Conservation (phyloP, 2,797 vertebrate species). For the Acestrorhynchus altus region DNA sequence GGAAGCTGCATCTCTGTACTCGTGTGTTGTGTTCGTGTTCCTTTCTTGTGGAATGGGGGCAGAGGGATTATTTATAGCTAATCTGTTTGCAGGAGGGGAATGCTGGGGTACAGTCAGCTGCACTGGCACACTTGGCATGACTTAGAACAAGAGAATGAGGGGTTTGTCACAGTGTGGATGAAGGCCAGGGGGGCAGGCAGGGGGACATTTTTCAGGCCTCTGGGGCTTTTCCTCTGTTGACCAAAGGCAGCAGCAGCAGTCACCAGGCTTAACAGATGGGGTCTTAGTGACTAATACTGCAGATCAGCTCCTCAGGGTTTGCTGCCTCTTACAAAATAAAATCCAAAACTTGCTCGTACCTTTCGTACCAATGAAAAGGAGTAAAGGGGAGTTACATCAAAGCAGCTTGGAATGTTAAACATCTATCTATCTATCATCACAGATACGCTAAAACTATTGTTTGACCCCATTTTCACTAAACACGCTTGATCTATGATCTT, state of each 20-base stretch:
- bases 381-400: not conserved
- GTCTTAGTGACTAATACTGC: not conserved
- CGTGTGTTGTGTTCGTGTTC: not conserved
- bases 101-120: constrained; percentile 52
- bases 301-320: not conserved
- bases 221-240: constrained; percentile 28
- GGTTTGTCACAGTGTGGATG: constrained; percentile 30
- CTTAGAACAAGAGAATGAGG: constrained; percentile 43
- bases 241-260: constrained; percentile 28
- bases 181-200: constrained; percentile 21
- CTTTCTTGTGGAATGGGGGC: constrained; percentile 51
- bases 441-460: not conserved
- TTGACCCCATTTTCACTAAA: not conserved
- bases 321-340: not conserved
- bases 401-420: not conserved
- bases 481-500: not conserved
- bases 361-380: not conserved
- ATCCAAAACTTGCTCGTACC: not conserved
- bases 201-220: constrained; percentile 17
- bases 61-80: constrained; percentile 63
- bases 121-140: constrained; percentile 58
- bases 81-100: constrained; percentile 57
- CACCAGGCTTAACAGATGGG: constrained; percentile 43
- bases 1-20: not conserved
- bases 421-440: not conserved